Base-by-base conservation (phyloP, 2,113 vertebrate species). In the Chunga burmeisteri region DNA sequence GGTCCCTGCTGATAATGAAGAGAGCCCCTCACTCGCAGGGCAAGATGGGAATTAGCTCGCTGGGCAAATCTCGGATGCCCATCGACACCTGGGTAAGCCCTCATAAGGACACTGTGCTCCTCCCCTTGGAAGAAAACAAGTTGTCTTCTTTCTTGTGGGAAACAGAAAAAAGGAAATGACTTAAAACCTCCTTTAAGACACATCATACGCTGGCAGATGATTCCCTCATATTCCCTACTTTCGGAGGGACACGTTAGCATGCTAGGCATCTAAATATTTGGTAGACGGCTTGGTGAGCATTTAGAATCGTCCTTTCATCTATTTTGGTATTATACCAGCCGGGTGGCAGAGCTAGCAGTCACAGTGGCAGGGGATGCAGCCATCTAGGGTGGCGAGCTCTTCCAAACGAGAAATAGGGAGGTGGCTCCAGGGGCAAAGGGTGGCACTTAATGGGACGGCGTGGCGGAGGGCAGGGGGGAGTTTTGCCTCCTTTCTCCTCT, bases 391-490 rank as follows among this genome's bases (percentile, higher is more conserved):
- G 59, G 70, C 16, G 36, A 44, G 11, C 30, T 63, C 32, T 90
- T 75, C 47, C 70, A 34, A 26, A 71, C 1, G 3, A 74, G 86
- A 77, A 72, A 29, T 36, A 55, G 0, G 1, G 0, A 36, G 6
- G 15, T 71, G 36, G 38, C 29, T 56, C 36, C 18, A 70, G 38
- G 21, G 5, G 74, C 62, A 68, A 67, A 70, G 29, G 46, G 40
- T 89, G 68, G 56, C 16, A 34, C 5, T 1, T n/a, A 71, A 27
- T 23, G 47, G 67, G 38, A 8, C 1, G 9, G 10, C n/a, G 26
- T 70, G 25, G 26, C 3, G 10, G 32, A 63, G 18, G 52, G 20
- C 36, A 90, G 47, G 56, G 56, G 27, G 29, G 15, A 40, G 22
- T n/a, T 73, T 36, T 30, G 66, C 30, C 16, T 80, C 32, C 12